Conservation (phyloP, 2,888 invertebrate genomes). For the Amphipoea lucens region DNA sequence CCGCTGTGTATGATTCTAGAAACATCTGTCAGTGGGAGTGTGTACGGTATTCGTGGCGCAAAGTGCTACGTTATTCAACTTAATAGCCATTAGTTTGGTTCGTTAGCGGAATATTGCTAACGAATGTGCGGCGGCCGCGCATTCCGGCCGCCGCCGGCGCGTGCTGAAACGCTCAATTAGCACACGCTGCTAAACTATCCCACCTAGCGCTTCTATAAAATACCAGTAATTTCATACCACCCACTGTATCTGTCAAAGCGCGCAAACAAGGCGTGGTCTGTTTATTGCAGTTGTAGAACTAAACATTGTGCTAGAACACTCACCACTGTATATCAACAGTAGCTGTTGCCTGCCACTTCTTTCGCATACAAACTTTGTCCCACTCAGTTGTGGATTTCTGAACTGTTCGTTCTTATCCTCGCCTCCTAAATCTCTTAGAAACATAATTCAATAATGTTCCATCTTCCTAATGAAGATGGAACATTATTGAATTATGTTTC, state of each 20-base stretch:
- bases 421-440: background rate
- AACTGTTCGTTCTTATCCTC: conserved; percentile 25
- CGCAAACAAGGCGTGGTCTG: conserved; percentile 36
- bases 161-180: conserved; percentile 87
- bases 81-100: conserved; percentile 90
- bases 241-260: conserved; percentile 51
- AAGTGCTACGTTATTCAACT: conserved; percentile 89
- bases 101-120: conserved; percentile 90
- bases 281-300: conserved; percentile 26
- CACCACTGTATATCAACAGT: conserved; percentile 16
- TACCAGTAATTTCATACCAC: conserved; percentile 74
- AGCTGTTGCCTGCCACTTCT: conserved; percentile 4
- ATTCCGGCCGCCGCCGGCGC: conserved; percentile 76
- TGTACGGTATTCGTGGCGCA: conserved; percentile 81
- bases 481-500: no score
- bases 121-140: conserved; percentile 86
- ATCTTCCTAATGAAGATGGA: no score
- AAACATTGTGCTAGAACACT: conserved; percentile 10
- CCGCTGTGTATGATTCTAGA: conserved; percentile 69
- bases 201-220: conserved; percentile 78
- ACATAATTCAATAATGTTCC: background rate
- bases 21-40: conserved; percentile 77
- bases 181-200: conserved; percentile 80
- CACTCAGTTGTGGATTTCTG: conserved; percentile 15
- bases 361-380: conserved; percentile 31